Evolutionary conservation across 2,797 vertebrate genomes (phyloP).

Genomic region (Spheniscus humboldti): DNA sequence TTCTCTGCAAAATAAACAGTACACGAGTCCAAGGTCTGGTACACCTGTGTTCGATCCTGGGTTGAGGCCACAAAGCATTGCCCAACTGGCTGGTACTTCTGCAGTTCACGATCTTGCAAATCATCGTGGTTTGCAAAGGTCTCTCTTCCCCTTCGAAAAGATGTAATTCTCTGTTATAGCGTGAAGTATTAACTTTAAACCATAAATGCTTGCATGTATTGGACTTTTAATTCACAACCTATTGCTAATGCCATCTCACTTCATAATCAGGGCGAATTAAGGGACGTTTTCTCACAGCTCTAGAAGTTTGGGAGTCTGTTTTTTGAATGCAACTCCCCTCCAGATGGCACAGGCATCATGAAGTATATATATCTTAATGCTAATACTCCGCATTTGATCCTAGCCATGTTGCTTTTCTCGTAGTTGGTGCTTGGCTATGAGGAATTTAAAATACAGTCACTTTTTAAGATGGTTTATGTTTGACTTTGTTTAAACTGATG

Average conservation of each 20-base stretch:
- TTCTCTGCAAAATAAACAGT: not conserved
- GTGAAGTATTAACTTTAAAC: not conserved
- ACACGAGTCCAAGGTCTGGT: not conserved
- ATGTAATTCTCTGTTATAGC: not conserved
- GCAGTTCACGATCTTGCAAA: not conserved
- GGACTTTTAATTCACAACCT: not conserved
- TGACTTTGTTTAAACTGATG: not conserved
- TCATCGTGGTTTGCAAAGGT: not conserved
- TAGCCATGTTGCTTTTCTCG: rapidly evolving
- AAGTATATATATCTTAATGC: rapidly evolving
- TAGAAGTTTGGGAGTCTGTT: not conserved
- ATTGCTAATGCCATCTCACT: not conserved
- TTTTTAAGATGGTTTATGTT: not conserved
- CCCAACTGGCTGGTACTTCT: not conserved
- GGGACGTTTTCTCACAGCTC: not conserved
- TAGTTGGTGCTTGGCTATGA: not conserved
- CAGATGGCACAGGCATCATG: not conserved
- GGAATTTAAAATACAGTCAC: not conserved
- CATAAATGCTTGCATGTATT: rapidly evolving
- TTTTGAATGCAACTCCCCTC: not conserved
- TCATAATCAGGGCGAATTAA: not conserved
- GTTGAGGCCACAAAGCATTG: not conserved
- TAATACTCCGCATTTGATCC: not conserved
- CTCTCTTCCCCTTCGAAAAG: not conserved
- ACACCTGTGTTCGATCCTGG: rapidly evolving